phyloP scores from a whole-genome alignment of 2,113 vertebrate genomes.

The Sorex araneus region DNA sequence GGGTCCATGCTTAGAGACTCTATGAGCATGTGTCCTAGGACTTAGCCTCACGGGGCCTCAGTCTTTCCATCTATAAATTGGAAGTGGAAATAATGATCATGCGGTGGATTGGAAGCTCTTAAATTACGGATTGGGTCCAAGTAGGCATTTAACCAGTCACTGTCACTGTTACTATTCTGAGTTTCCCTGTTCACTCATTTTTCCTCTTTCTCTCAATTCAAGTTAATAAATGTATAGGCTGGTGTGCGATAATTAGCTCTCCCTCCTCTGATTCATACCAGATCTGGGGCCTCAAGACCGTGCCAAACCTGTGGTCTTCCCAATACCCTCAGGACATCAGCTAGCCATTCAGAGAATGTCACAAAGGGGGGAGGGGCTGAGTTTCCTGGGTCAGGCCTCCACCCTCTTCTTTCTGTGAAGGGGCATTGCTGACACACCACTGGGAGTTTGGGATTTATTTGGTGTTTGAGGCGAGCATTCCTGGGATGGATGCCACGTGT shows the following conservation, averaged over 20 bases:
- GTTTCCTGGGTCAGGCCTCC: constrained; percentile 34
- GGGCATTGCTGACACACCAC: constrained; percentile 78
- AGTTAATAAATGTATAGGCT: neutral
- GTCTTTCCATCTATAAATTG: neutral
- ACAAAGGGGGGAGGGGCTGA: constrained; percentile 40
- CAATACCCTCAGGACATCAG: constrained; percentile 33
- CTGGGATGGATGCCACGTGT: constrained; percentile 48
- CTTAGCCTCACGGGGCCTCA: neutral
- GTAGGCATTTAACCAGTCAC: neutral
- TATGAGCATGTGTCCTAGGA: fast-evolving
- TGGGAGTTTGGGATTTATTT: constrained; percentile 79
- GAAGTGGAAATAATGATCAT: fast-evolving
- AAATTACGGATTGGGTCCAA: neutral
- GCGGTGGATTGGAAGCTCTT: fast-evolving
- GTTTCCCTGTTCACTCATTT: neutral
- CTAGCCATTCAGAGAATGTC: constrained; percentile 44
- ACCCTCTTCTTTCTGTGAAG: constrained; percentile 80
- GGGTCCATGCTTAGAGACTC: no score
- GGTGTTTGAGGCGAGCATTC: constrained; percentile 52
- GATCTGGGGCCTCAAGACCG: neutral
- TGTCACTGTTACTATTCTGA: neutral
- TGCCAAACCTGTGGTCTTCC: constrained; percentile 50
- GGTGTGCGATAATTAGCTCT: constrained; percentile 33
- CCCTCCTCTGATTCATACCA: neutral
- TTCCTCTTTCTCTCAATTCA: neutral